Base-by-base conservation (phyloP, 2,888 invertebrate species). In the Melikaiella ostensackeni region DNA sequence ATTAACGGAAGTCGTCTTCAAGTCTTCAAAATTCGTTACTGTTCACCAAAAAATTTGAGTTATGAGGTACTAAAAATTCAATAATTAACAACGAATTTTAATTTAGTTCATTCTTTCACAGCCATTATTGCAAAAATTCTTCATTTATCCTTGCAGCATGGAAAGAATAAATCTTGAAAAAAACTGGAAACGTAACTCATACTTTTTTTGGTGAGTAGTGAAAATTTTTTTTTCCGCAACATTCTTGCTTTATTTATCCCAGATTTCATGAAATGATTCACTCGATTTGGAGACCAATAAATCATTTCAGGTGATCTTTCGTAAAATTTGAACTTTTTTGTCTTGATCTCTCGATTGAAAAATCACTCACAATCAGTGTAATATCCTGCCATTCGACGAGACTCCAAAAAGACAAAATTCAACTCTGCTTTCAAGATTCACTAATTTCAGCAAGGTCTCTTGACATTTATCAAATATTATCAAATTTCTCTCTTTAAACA, bases 361-460 rank as follows among this genome's bases (percentile, higher is more conserved):
- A 59, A 59, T 59, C 70, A 42, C 13, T 35, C 42, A 16, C 66
- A n/a, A 50, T 50, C 42, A 24, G 42, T 66, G 24, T 46, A 46
- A 6, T 50, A 70, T 30, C 50, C 70, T 70, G 50, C 70, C 70
- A 70, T 70, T 70, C 7, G 50, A 50, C 33, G 30, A 50, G n/a
- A 70, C 50, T 70, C 50, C 50, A 21, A 50, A 21, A 11, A n/a
- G 50, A 50, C 50, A 70, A 70, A 27, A 46, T 24, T 1, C 16
- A 16, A 59, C 13, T 55, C 16, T 27, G 59, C 24, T 59, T 59
- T 59, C 57, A 24, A 57, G 5, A 24, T 57, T 57, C 57, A 13
- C 11, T 57, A 11, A 57, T 13, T 50, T 50, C n/a, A 50, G 50
- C n/a, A 50, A 50, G 50, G n/a, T 19, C n/a, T n/a, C 50, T n/a